A percentile compares a stretch with the other conserved stretches of the same genome.
phyloP scores from a whole-genome alignment of 2,888 invertebrate genomes.

The Diarsia brunnea region DNA sequence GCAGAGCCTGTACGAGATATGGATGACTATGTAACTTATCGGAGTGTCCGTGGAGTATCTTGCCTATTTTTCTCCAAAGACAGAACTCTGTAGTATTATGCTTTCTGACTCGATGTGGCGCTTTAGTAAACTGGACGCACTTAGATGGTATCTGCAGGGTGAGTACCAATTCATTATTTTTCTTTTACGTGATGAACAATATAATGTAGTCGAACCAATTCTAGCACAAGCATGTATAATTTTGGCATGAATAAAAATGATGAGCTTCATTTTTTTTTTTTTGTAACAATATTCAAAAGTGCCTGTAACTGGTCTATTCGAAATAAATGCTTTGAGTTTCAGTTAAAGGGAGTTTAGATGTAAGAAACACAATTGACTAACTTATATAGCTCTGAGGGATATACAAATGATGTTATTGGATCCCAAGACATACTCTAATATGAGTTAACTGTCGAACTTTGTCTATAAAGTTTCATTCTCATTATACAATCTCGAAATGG shows the following conservation, averaged over 20 bases:
- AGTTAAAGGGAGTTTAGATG: not conserved
- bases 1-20: not conserved
- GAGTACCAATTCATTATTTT: too few species aligned
- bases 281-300: not conserved
- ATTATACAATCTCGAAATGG: not conserved
- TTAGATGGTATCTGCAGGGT: too few species aligned
- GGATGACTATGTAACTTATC: too few species aligned
- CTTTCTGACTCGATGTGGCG: not conserved
- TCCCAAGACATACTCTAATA: conserved; percentile 7
- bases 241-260: too few species aligned
- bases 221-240: too few species aligned
- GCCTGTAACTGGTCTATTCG: not conserved
- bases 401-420: not conserved
- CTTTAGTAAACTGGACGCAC: too few species aligned
- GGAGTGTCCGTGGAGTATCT: not conserved
- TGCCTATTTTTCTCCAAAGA: not conserved
- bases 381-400: not conserved
- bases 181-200: too few species aligned
- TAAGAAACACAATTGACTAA: not conserved
- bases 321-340: not conserved
- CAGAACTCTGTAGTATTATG: not conserved
- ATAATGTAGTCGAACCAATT: too few species aligned
- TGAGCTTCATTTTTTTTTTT: not conserved
- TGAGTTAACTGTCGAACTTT: not conserved
- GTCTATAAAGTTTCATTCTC: not conserved